Evolutionary conservation across 2,797 vertebrate species (phyloP).

Genomic region (Silurus lanzhouensis): DNA sequence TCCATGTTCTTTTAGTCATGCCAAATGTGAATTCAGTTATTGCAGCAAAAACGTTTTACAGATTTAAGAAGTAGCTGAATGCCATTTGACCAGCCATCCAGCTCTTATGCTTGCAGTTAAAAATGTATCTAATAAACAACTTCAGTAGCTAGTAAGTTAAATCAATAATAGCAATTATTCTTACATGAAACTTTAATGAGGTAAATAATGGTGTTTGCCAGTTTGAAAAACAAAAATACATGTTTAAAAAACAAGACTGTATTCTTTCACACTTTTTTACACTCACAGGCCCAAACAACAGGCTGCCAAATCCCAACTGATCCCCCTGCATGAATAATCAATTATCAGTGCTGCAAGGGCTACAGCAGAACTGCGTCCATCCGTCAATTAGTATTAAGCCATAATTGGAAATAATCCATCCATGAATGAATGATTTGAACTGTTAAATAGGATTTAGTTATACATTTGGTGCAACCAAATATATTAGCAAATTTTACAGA

Average conservation of each 20-base stretch:
- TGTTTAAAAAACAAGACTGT: neutral
- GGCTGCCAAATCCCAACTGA: constrained; percentile 13
- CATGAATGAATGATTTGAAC: constrained; percentile 23
- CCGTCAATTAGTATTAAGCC: constrained; percentile 18
- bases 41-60: neutral
- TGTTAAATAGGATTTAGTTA: constrained; percentile 12
- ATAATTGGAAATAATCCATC: constrained; percentile 34
- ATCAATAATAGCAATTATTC: neutral
- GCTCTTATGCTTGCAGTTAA: neutral
- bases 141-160: neutral
- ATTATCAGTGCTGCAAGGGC: constrained; percentile 1
- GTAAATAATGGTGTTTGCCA: neutral
- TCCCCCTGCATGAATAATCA: constrained; percentile 3
- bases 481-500: neutral
- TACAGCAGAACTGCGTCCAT: neutral
- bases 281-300: neutral
- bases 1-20: neutral
- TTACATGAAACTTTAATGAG: neutral
- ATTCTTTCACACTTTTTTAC: neutral
- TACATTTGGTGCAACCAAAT: constrained; percentile 5
- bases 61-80: neutral
- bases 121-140: too few species aligned
- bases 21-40: neutral
- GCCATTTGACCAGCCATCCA: neutral
- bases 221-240: neutral